These are phyloP conservation scores for Ditylenchus dipsaci DNA, from an alignment of 1,140 invertebrate genomes.

Conservation along the genomic window DNA sequence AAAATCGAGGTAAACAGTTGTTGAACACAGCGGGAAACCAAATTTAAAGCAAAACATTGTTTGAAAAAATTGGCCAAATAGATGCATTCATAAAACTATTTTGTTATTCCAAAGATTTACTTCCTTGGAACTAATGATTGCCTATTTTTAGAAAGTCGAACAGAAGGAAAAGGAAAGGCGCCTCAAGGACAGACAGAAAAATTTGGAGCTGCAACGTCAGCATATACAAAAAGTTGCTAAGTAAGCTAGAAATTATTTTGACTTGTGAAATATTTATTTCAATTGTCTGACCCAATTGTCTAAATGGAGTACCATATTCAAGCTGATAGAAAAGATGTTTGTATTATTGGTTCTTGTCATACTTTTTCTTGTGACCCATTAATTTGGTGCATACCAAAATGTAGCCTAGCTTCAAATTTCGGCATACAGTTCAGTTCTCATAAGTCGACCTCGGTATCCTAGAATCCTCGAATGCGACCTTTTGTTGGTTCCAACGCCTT, in stretches of 20 bases:
- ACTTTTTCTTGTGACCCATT: too few relatives aligned
- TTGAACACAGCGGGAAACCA: too few relatives aligned
- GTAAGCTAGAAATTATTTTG: neutral
- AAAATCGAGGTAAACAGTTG: too few relatives aligned
- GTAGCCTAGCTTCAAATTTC: too few relatives aligned
- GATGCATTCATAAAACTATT: neutral
- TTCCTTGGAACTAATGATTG: neutral
- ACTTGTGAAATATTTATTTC: neutral
- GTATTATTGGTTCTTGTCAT: too few relatives aligned
- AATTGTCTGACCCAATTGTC: neutral
- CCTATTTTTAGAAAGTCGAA: slow-evolving; percentile 8
- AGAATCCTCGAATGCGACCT: too few relatives aligned
- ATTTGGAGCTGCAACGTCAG: neutral
- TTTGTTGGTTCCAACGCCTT: too few relatives aligned
- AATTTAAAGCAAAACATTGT: too few relatives aligned
- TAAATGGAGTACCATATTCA: neutral
- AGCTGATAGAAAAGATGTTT: neutral
- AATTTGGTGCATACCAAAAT: too few relatives aligned
- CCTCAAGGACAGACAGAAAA: neutral
- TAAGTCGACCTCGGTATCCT: too few relatives aligned
- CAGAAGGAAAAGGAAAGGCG: slow-evolving; percentile 7
- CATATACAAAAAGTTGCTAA: slow-evolving; percentile 2
- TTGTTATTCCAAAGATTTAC: neutral
- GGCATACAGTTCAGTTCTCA: too few relatives aligned
- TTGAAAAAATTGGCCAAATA: too few relatives aligned